A percentile compares a stretch with the other conserved stretches of the same genome.
phyloP scores from a whole-genome alignment of 2,797 vertebrate species.

The Enteromius mattozi region DNA sequence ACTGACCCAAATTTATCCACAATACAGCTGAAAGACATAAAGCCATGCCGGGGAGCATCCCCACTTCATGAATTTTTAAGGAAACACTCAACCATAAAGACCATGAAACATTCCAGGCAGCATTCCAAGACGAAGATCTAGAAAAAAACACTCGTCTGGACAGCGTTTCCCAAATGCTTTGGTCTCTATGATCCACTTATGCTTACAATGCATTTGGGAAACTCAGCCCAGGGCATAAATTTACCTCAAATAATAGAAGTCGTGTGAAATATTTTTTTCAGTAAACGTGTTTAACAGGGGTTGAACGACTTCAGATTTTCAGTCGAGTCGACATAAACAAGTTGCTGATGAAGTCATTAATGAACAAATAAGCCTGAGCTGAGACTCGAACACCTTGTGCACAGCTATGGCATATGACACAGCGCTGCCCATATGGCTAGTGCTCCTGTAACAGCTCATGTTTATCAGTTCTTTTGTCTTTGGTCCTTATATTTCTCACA shows the following conservation, averaged over 20 bases:
- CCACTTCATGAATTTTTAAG: constrained; percentile 21
- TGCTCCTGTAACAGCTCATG: no score
- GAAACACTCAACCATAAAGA: constrained; percentile 22
- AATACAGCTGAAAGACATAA: constrained; percentile 21
- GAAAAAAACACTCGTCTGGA: not conserved
- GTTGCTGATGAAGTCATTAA: no score
- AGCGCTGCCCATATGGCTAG: no score
- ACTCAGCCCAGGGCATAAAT: not conserved
- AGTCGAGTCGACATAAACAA: no score
- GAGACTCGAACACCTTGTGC: no score
- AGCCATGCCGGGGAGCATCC: constrained; percentile 11
- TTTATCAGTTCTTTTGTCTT: no score
- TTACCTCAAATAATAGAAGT: not conserved
- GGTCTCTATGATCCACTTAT: not conserved
- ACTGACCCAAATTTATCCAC: constrained; percentile 24
- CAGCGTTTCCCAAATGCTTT: not conserved
- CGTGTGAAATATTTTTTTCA: not conserved
- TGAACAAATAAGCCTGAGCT: no score
- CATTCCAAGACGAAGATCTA: constrained; percentile 15
- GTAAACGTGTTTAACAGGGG: not conserved
- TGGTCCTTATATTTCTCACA: no score
- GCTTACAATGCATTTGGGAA: not conserved
- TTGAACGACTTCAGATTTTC: not conserved
- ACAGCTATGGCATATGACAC: no score
- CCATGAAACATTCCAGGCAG: constrained; percentile 26